These are phyloP conservation scores for Semaprochilodus insignis DNA, from an alignment of 2,797 vertebrate species.

Conservation along the genomic window DNA sequence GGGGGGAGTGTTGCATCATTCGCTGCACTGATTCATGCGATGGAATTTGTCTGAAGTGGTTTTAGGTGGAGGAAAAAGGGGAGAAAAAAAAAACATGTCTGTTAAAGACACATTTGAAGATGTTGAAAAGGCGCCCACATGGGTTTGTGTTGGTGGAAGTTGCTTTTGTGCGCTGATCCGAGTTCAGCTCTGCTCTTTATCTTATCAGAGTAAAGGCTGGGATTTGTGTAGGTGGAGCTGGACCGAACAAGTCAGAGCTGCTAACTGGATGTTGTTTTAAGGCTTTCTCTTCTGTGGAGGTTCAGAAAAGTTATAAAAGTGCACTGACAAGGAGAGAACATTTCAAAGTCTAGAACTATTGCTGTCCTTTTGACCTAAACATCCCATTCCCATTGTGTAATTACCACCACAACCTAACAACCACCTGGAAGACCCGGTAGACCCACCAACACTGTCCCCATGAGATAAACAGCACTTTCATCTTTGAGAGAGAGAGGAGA, in stretches of 20 bases:
- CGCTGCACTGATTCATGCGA: conserved; percentile 75
- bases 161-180: conserved; percentile 9
- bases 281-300: neutral
- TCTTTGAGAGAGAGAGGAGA: too few relatives aligned
- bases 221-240: conserved; percentile 17
- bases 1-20: conserved; percentile 57
- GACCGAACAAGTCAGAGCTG: neutral
- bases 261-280: neutral
- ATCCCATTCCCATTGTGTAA: neutral
- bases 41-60: conserved; percentile 74
- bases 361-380: neutral
- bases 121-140: conserved; percentile 76
- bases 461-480: too few relatives aligned
- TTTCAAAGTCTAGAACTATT: neutral
- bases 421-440: too few relatives aligned
- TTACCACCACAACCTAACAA: neutral
- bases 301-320: neutral
- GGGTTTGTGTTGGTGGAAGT: conserved; percentile 43
- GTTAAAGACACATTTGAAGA: conserved; percentile 77
- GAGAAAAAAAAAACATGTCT: conserved; percentile 69
- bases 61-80: conserved; percentile 57
- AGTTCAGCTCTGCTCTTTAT: conserved; percentile 21
- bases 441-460: too few relatives aligned
- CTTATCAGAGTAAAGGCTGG: neutral
- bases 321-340: neutral